A percentile compares a stretch with the other conserved stretches of the same genome.
Conservation (phyloP, 64 coral and sea anemone species). For the Stichodactyla helianthus region DNA sequence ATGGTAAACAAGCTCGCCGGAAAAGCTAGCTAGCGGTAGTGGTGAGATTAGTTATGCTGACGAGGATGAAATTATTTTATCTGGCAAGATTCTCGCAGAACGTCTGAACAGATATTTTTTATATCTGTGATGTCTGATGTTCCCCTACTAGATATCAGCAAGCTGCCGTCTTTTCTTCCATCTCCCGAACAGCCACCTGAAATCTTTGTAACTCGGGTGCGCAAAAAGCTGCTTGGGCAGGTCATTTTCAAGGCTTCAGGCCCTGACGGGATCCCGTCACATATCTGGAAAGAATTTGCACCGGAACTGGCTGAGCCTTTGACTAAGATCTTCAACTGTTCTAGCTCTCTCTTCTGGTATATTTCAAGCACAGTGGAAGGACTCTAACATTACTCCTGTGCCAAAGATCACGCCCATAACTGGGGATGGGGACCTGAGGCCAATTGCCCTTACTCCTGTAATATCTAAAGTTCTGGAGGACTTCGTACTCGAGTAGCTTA, state of each 20-base stretch:
- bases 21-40: not conserved
- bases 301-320: not conserved
- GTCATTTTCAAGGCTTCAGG: not conserved
- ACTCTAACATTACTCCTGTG: conserved; percentile 34
- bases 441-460: conserved; percentile 32
- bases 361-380: conserved; percentile 4
- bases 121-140: not conserved
- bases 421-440: not conserved
- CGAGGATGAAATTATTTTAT: not conserved
- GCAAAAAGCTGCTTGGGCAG: not conserved
- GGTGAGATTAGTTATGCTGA: not conserved
- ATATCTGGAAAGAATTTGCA: conserved; percentile 24
- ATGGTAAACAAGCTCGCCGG: not conserved
- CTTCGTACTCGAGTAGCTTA: not conserved
- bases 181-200: not conserved
- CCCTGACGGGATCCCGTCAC: not conserved
- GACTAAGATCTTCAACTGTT: conserved; percentile 26
- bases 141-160: not conserved
- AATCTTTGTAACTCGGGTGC: not conserved
- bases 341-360: conserved; percentile 16
- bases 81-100: not conserved
- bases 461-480: conserved; percentile 35
- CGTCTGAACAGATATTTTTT: not conserved
- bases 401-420: not conserved
- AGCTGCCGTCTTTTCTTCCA: not conserved